A percentile compares a stretch with the other conserved stretches of the same genome.
Conservation (phyloP, 1,140 invertebrate species). For the Micrasema longulum region DNA sequence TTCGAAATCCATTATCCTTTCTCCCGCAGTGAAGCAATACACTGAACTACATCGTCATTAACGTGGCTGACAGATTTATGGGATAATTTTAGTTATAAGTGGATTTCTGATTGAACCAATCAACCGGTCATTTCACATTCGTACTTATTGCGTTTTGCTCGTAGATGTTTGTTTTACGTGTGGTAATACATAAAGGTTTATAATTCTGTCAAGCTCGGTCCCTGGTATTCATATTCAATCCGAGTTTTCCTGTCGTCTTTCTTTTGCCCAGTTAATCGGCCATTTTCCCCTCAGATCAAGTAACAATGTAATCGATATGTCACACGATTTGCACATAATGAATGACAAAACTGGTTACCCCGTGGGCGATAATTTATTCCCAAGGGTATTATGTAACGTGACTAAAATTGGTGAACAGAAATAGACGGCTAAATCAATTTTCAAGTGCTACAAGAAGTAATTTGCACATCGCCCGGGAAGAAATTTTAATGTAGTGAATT, state of each 20-base stretch:
- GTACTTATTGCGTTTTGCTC: neutral
- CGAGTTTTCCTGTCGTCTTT: conserved; percentile 4
- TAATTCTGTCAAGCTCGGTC: neutral
- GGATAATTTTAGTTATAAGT: conserved; percentile 2
- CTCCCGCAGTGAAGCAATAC: neutral
- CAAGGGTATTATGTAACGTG: conserved; percentile 42
- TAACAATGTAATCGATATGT: conserved; percentile 36
- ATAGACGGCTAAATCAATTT: conserved; percentile 23
- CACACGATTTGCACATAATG: conserved; percentile 18
- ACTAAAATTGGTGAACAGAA: conserved; percentile 22
- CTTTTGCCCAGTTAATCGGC: neutral
- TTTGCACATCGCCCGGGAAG: conserved; percentile 26
- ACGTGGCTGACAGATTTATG: conserved; percentile 6
- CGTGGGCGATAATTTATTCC: conserved; percentile 33
- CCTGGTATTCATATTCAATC: neutral
- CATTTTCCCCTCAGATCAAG: conserved; percentile 7
- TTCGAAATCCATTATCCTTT: neutral
- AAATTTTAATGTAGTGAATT: conserved; percentile 24
- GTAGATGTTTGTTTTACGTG: neutral
- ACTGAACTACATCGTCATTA: no score
- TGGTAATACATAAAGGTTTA: neutral
- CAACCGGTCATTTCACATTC: neutral
- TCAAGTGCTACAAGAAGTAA: conserved; percentile 12
- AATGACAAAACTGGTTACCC: conserved; percentile 23
- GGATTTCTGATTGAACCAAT: neutral